Percentiles rank a stretch among this genome's conserved stretches.
These are phyloP conservation scores for Hypsibius dujardini DNA, from an alignment of 1,140 invertebrate species.

Conservation along the genomic window DNA sequence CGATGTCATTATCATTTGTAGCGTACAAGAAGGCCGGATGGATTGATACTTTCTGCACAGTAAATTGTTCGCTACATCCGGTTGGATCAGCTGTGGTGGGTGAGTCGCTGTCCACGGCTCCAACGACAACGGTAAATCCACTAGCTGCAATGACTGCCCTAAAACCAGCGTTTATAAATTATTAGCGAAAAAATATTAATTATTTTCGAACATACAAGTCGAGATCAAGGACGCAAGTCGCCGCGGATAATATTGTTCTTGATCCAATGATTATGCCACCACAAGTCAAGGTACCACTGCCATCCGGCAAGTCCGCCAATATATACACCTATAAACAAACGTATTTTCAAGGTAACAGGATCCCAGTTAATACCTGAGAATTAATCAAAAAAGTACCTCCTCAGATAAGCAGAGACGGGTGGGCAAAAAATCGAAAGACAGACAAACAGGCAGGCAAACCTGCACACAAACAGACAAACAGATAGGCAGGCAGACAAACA, in stretches of 20 bases:
- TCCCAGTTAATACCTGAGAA: too few species aligned
- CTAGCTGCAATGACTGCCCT: not conserved
- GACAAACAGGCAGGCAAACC: too few species aligned
- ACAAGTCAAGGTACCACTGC: not conserved
- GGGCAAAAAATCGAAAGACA: too few species aligned
- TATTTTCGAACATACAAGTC: not conserved
- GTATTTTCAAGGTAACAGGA: too few species aligned
- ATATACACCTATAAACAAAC: too few species aligned
- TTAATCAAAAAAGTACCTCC: too few species aligned
- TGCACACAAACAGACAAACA: too few species aligned
- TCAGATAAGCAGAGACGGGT: too few species aligned
- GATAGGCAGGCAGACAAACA: too few species aligned
- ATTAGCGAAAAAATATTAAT: not conserved
- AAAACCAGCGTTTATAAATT: not conserved
- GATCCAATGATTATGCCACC: not conserved
- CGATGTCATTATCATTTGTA: slow-evolving; percentile 5
- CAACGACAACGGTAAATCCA: not conserved
- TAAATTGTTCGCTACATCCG: not conserved
- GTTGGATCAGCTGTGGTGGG: not conserved
- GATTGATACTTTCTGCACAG: not conserved
- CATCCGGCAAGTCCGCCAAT: not conserved
- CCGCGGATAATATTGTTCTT: not conserved
- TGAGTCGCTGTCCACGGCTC: not conserved
- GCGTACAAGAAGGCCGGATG: not conserved
- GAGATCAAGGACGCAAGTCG: not conserved